Conservation (phyloP, 1,140 invertebrate genomes). For the Polypedilum pembai region DNA sequence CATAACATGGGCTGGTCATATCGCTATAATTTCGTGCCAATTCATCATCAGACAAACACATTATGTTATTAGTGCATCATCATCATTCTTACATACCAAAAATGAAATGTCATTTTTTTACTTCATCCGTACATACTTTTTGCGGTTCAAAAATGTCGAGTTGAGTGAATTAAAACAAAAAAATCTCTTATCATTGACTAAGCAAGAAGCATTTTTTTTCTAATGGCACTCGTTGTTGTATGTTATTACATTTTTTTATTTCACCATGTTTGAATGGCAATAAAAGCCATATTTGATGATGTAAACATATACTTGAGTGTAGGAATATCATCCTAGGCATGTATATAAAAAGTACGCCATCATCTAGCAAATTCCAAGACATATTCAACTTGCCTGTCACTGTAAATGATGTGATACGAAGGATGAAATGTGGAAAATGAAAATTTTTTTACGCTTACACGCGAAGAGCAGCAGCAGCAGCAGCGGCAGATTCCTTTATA, state of each 20-base stretch:
- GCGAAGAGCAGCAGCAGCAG: not conserved
- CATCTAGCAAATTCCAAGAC: constrained; percentile 2
- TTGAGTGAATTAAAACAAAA: constrained; percentile 14
- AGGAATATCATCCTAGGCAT: not conserved
- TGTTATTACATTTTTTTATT: not conserved
- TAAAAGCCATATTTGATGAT: constrained; percentile 4
- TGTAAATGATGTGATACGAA: constrained; percentile 17
- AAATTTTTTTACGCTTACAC: constrained; percentile 2
- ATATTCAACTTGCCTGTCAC: not conserved
- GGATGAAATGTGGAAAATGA: constrained; percentile 17
- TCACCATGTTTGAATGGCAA: not conserved
- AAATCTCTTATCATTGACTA: constrained; percentile 7
- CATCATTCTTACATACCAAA: not conserved
- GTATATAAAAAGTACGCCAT: not conserved
- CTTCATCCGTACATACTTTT: not conserved
- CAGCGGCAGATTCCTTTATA: not conserved
- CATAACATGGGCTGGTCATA: constrained; percentile 4
- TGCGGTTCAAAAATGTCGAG: not conserved
- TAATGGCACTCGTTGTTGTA: not conserved
- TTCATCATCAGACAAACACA: constrained; percentile 17
- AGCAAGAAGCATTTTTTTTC: not conserved
- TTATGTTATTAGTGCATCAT: constrained; percentile 3
- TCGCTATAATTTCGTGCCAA: constrained; percentile 12
- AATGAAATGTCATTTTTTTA: not conserved
- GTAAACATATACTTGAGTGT: not conserved